Conservation (phyloP, 1,140 invertebrate species). For the Holcopasites calliopsidis region DNA sequence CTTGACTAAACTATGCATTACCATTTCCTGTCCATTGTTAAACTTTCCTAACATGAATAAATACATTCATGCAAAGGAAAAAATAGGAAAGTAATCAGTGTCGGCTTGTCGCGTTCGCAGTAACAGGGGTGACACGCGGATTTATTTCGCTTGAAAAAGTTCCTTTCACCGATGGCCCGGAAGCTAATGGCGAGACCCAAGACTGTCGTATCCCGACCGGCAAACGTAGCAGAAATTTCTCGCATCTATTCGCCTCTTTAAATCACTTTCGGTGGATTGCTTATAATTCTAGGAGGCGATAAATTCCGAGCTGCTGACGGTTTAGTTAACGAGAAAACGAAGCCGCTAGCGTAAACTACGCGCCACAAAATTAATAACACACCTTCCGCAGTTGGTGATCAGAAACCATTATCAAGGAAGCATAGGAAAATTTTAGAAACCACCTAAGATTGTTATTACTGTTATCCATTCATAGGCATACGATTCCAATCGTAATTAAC, state of each 20-base stretch:
- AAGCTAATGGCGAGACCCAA: constrained; percentile 19
- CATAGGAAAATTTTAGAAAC: too few relatives aligned
- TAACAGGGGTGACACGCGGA: constrained; percentile 13
- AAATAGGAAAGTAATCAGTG: not conserved
- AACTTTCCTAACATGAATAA: too few relatives aligned
- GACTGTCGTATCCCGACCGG: constrained; percentile 1
- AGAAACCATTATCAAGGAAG: not conserved
- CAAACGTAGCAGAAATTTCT: constrained; percentile 17
- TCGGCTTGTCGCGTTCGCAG: not conserved
- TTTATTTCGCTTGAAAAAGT: constrained; percentile 35
- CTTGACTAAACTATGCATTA: too few relatives aligned
- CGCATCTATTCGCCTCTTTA: constrained; percentile 35
- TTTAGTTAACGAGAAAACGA: constrained; percentile 46
- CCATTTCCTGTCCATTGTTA: too few relatives aligned
- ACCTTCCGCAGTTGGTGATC: not conserved
- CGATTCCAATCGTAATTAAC: too few relatives aligned
- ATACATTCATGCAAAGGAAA: not conserved
- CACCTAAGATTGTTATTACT: too few relatives aligned
- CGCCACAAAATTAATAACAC: constrained; percentile 30
- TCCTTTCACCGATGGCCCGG: constrained; percentile 20
- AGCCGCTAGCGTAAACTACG: not conserved
- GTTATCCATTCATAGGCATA: too few relatives aligned
- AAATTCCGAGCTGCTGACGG: constrained; percentile 28
- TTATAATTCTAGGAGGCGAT: constrained; percentile 36
- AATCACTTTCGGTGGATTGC: constrained; percentile 45